phyloP scores from a whole-genome alignment of 2,888 invertebrate species.

The Coelopa pilipes region DNA sequence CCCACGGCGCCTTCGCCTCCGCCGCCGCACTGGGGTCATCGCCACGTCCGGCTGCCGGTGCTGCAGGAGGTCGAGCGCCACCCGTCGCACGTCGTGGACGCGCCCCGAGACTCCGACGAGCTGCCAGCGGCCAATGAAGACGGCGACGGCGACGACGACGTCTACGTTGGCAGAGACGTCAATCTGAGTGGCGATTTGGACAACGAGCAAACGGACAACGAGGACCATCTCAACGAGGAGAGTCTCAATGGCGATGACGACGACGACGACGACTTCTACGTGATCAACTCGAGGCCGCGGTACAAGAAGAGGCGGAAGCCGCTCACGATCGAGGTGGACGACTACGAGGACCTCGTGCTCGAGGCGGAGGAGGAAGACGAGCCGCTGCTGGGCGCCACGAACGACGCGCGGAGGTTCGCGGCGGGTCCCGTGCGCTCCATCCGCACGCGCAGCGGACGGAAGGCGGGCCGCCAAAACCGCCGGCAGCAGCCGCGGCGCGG shows the following conservation, averaged over 20 bases:
- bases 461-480: not conserved
- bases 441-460: slow-evolving; percentile 9
- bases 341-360: slow-evolving; percentile 49
- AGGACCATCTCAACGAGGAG: slow-evolving; percentile 33
- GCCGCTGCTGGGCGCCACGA: no score
- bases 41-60: slow-evolving; percentile 45
- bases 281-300: slow-evolving; percentile 52
- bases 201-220: no score
- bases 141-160: slow-evolving; percentile 40
- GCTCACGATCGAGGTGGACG: slow-evolving; percentile 50
- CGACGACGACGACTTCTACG: slow-evolving; percentile 54
- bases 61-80: slow-evolving; percentile 46
- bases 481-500: slow-evolving; percentile 35
- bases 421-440: slow-evolving; percentile 15
- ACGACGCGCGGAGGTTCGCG: slow-evolving; percentile 11
- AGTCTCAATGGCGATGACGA: slow-evolving; percentile 38
- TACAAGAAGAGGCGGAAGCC: slow-evolving; percentile 52
- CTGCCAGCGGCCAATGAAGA: slow-evolving; percentile 41
- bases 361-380: slow-evolving; percentile 46
- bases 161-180: no score
- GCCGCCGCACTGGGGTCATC: slow-evolving; percentile 12
- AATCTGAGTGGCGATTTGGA: no score
- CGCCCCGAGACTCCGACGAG: not conserved
- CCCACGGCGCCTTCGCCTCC: slow-evolving; percentile 20
- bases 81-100: slow-evolving; percentile 24